Percentiles rank a stretch among this genome's conserved stretches.
These are phyloP conservation scores for Parazoanthus atlanticus DNA, from an alignment of 92 coral and sea anemone species.

Conservation along the genomic window DNA sequence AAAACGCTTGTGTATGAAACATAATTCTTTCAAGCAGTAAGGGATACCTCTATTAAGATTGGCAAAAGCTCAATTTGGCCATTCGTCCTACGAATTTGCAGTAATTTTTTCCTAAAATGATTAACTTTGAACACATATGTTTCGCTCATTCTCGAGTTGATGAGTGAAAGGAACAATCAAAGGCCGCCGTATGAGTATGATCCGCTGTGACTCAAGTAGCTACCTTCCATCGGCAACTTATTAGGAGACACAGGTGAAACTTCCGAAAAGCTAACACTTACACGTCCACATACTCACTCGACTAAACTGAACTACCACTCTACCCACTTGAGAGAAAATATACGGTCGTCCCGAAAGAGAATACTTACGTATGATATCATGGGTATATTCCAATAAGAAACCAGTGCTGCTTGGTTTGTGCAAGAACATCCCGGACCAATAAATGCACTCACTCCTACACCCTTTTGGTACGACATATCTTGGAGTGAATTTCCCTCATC, in stretches of 20 bases:
- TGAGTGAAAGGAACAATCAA: neutral
- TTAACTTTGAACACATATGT: neutral
- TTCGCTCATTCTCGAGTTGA: too few relatives aligned
- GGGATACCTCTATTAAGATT: too few relatives aligned
- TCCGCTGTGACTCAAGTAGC: neutral
- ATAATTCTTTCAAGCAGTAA: neutral
- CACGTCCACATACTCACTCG: neutral
- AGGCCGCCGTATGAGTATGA: too few relatives aligned
- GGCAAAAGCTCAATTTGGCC: neutral
- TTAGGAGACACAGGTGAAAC: neutral
- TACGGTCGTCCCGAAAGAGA: conserved; percentile 1
- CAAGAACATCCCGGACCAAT: conserved; percentile 92
- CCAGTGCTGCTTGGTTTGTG: conserved; percentile 71
- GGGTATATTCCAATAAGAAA: conserved; percentile 77
- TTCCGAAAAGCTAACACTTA: conserved; percentile 7
- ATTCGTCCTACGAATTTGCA: neutral
- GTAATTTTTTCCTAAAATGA: too few relatives aligned
- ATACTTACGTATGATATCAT: conserved; percentile 94
- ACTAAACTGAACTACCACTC: neutral
- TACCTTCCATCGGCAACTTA: neutral
- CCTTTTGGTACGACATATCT: conserved; percentile 48
- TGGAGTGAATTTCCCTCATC: conserved; percentile 48
- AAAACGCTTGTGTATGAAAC: neutral
- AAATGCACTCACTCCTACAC: conserved; percentile 63
- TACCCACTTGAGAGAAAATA: neutral